Conservation (phyloP, 1,140 invertebrate genomes). For the Trachymyrmex cornetzi region DNA sequence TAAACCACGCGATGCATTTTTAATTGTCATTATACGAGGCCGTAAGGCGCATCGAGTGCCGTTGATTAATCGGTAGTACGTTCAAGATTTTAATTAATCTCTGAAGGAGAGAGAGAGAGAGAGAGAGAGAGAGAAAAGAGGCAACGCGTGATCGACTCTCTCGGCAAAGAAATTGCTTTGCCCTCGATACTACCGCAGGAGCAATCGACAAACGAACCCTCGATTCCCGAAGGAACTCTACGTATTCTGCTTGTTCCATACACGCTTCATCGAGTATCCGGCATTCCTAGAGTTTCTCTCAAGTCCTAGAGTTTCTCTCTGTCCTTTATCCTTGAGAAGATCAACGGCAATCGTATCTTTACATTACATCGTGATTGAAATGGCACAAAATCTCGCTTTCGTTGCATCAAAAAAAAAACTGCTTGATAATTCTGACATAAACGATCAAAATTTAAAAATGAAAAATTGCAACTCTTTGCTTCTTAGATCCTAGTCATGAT, state of each 20-base stretch:
- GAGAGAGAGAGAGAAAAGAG: background rate
- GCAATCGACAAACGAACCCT: conserved; percentile 73
- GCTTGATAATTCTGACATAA: background rate
- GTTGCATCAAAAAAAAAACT: background rate
- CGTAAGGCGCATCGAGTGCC: conserved; percentile 70
- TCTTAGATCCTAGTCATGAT: background rate
- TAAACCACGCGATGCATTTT: conserved; percentile 71
- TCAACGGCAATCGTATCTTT: conserved; percentile 36
- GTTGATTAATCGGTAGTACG: conserved; percentile 75
- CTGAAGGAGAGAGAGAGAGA: conserved; percentile 42
- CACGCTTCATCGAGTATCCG: conserved; percentile 62
- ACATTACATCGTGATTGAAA: conserved; percentile 41
- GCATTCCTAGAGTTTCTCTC: conserved; percentile 68
- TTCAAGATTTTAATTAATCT: conserved; percentile 77
- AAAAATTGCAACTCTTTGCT: background rate
- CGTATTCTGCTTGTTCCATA: conserved; percentile 57
- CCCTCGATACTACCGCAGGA: conserved; percentile 62
- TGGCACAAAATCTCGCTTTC: background rate
- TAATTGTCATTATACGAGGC: conserved; percentile 72
- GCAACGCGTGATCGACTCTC: conserved; percentile 55
- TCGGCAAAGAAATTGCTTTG: conserved; percentile 74
- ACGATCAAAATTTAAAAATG: background rate
- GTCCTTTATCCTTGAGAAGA: conserved; percentile 32
- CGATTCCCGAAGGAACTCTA: conserved; percentile 73
- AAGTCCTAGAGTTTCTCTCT: conserved; percentile 61